phyloP scores from a whole-genome alignment of 2,888 invertebrate genomes.

The Malachius bipustulatus region DNA sequence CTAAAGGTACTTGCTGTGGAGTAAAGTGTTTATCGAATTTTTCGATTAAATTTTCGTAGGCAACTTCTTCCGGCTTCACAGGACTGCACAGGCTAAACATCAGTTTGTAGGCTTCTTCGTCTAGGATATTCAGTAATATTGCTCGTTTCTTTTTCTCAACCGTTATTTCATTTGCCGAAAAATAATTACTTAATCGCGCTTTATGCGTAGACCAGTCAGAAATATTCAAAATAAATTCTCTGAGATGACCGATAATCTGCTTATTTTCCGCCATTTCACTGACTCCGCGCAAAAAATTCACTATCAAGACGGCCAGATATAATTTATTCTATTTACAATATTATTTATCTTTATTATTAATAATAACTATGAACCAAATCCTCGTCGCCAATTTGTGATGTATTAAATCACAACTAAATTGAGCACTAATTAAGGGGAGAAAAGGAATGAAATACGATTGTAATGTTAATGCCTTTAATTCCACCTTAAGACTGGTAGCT shows the following conservation, averaged over 20 bases:
- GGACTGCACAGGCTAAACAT: constrained; percentile 16
- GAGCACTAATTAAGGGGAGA: too few relatives aligned
- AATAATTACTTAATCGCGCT: constrained; percentile 15
- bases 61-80: constrained; percentile 18
- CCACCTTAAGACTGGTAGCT: too few relatives aligned
- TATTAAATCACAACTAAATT: too few relatives aligned
- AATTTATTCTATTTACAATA: too few relatives aligned
- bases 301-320: too few relatives aligned
- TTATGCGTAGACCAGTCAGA: constrained; percentile 6
- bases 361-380: too few relatives aligned
- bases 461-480: too few relatives aligned
- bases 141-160: constrained; percentile 18
- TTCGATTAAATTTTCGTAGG: constrained; percentile 14
- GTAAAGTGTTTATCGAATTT: constrained; percentile 18
- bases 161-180: constrained; percentile 17
- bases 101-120: constrained; percentile 20
- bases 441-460: too few relatives aligned
- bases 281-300: too few relatives aligned
- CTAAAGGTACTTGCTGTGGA: constrained; percentile 2
- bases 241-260: constrained; percentile 4
- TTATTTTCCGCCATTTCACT: too few relatives aligned
- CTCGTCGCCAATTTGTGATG: too few relatives aligned
- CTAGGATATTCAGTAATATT: constrained; percentile 19
- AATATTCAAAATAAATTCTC: constrained; percentile 7
- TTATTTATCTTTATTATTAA: too few relatives aligned